Evolutionary conservation across 2,113 vertebrate species (phyloP).

Genomic region (Mastomys natalensis): DNA sequence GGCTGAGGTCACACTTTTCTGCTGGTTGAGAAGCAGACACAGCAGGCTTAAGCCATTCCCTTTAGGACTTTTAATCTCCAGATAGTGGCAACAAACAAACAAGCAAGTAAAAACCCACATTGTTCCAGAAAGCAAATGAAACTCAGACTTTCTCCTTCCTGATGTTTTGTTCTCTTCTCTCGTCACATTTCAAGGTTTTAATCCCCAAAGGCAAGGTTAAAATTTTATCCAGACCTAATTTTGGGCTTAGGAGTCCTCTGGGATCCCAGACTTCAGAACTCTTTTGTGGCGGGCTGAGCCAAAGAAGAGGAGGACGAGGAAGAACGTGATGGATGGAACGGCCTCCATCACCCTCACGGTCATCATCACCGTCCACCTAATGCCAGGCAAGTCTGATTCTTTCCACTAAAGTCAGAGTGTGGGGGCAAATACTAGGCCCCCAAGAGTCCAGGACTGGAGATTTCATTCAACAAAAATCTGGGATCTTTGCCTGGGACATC

Average conservation of each 20-base stretch:
- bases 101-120: neutral
- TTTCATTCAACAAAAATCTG: neutral
- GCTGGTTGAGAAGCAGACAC: neutral
- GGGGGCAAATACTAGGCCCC: neutral
- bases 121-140: conserved; percentile 60
- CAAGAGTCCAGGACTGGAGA: neutral
- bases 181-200: neutral
- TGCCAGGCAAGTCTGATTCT: neutral
- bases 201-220: neutral
- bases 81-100: neutral
- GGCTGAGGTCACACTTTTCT: conserved; percentile 61
- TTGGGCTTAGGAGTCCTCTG: neutral
- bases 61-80: conserved; percentile 61
- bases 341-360: neutral
- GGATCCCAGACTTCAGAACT: neutral
- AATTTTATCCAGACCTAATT: neutral
- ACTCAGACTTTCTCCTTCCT: neutral
- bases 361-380: neutral
- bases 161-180: neutral
- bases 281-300: neutral
- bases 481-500: neutral
- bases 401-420: neutral
- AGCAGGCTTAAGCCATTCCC: neutral
- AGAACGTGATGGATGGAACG: no score
- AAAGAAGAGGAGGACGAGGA: neutral